Evolutionary conservation across 2,113 vertebrate species (phyloP).

Genomic region (Plotosus lineatus): DNA sequence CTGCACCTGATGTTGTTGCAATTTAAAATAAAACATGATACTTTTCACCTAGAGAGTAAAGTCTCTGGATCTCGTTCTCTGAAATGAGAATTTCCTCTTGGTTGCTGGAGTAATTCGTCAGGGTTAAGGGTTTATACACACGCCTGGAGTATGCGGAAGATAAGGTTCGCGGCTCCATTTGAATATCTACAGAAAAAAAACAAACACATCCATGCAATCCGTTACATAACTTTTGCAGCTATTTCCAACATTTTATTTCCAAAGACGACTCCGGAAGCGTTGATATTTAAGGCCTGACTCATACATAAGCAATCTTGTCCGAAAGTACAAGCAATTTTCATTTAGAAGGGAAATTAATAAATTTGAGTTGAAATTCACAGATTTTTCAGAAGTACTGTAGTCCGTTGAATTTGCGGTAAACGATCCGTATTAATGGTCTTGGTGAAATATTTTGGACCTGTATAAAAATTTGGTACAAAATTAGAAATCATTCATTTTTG

Average conservation of each 20-base stretch:
- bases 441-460: too few relatives aligned
- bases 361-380: too few relatives aligned
- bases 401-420: too few relatives aligned
- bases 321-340: too few relatives aligned
- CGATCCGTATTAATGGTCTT: too few relatives aligned
- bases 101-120: constrained; percentile 47
- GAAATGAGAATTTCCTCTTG: constrained; percentile 70
- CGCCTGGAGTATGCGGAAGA: constrained; percentile 59
- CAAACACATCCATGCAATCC: constrained; percentile 10
- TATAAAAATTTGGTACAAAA: too few relatives aligned
- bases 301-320: too few relatives aligned
- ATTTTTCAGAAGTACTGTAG: too few relatives aligned
- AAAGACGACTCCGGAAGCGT: background rate
- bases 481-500: too few relatives aligned
- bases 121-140: constrained; percentile 66
- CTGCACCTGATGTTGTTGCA: too few relatives aligned
- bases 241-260: background rate
- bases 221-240: background rate
- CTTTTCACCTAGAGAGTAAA: constrained; percentile 65
- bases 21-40: too few relatives aligned
- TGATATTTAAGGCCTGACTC: background rate
- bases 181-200: constrained; percentile 61
- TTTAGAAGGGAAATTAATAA: too few relatives aligned
- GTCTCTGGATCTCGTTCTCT: constrained; percentile 69
- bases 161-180: constrained; percentile 65